Conservation (phyloP, 2,888 invertebrate genomes). For the Diarsia mendica region DNA sequence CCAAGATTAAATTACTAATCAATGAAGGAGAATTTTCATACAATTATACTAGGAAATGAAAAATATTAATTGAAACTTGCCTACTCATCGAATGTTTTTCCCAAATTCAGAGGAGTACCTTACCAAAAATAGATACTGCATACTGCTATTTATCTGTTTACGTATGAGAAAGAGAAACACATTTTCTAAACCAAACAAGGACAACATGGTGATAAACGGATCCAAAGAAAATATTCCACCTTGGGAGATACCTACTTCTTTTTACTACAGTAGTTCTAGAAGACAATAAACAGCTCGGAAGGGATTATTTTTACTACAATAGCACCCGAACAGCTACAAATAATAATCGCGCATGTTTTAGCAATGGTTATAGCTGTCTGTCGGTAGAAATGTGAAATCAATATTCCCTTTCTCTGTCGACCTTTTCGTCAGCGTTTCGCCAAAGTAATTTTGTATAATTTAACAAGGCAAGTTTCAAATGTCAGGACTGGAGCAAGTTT, state of each 20-base stretch:
- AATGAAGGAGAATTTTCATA: background rate
- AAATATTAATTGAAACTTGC: background rate
- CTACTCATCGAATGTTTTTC: too few relatives aligned
- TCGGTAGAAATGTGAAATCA: constrained; percentile 54
- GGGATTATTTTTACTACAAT: constrained; percentile 2
- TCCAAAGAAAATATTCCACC: background rate
- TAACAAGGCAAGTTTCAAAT: constrained; percentile 15
- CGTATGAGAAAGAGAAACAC: background rate
- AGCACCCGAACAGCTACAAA: constrained; percentile 3
- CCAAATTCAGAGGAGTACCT: background rate
- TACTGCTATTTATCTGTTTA: background rate
- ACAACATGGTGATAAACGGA: background rate
- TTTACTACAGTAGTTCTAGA: background rate
- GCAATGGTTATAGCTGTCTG: constrained; percentile 17
- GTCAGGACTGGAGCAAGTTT: background rate
- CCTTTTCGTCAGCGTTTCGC: constrained; percentile 40
- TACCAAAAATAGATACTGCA: background rate
- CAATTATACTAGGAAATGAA: background rate
- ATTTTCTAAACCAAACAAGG: constrained; percentile 8
- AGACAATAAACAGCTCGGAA: constrained; percentile 4
- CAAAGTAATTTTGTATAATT: constrained; percentile 24
- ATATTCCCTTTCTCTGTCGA: constrained; percentile 46
- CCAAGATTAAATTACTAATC: background rate
- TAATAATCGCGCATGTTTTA: constrained; percentile 33
- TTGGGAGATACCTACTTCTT: background rate